Base-by-base conservation (phyloP, 2,888 invertebrate species). In the Seladonia tumulorum region DNA sequence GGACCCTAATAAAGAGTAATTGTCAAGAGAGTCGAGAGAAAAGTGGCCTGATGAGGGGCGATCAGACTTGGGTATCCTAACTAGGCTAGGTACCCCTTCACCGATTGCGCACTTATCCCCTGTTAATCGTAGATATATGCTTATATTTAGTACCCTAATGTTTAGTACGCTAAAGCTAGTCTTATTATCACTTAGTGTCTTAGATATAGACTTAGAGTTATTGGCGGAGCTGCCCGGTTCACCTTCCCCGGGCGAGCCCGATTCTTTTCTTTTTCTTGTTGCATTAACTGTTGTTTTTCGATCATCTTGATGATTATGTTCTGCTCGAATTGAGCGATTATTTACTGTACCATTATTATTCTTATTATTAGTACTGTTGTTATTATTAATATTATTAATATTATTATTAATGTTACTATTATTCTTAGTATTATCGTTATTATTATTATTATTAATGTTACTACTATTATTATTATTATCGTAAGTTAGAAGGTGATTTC, bases 11-110 rank as follows among this genome's bases (percentile, higher is more conserved):
- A 94, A 94, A 93, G 94, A 94, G 94, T 94, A 94, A 94, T 94
- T 94, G 94, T 94, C 93, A 93, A 94, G 93, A 93, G 93, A 93
- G 93, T 94, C 93, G 93, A 93, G 93, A 82, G 93, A 93, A 89
- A 93, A 92, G 93, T 93, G 94, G 92, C 93, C 90, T 93, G 93
- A 93, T 92, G 92, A 92, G 94, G 94, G 94, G 94, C 94, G 93
- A 93, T 95, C 95, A 95, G 95, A 95, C 95, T 95, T 95, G 94
- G 94, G 94, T 95, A 94, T 95, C 95, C 94, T 95, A 95, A 95
- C 95, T 95, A 95, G 95, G 95, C 95, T 95, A 95, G 95, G 94
- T 95, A 94, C 94, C 94, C 94, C 94, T 94, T 92, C 93, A 92
- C 90, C 90, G 91, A 92, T 89, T 91, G 92, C 91, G 91, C 91